These are phyloP conservation scores for Anoplophora glabripennis DNA, from an alignment of 1,140 invertebrate genomes.

Conservation along the genomic window DNA sequence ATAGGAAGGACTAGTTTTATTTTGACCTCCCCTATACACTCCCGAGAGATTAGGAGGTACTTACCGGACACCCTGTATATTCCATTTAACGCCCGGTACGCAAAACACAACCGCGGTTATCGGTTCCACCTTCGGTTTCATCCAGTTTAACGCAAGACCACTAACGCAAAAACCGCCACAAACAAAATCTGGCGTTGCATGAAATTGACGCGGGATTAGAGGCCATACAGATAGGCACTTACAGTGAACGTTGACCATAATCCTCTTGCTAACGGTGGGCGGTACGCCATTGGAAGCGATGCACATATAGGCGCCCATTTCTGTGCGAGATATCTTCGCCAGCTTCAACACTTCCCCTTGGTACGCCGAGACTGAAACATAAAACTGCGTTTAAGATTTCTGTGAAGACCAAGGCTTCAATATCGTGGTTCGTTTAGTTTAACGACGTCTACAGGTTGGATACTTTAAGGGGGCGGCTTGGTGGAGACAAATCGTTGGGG, in stretches of 20 bases:
- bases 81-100: too few relatives aligned
- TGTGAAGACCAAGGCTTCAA: neutral
- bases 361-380: conserved; percentile 61
- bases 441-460: conserved; percentile 1
- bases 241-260: conserved; percentile 73
- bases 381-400: conserved; percentile 25
- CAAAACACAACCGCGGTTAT: too few relatives aligned
- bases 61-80: too few relatives aligned
- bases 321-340: conserved; percentile 75
- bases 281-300: conserved; percentile 66
- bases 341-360: conserved; percentile 76
- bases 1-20: too few relatives aligned
- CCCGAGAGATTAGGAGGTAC: too few relatives aligned
- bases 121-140: too few relatives aligned
- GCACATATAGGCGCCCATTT: conserved; percentile 75
- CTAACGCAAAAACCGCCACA: neutral
- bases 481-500: neutral
- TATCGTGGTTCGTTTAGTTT: neutral
- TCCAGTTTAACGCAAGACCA: neutral
- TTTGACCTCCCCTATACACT: too few relatives aligned
- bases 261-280: conserved; percentile 67
- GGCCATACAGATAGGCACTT: conserved; percentile 55
- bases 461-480: conserved; percentile 1
- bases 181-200: neutral
- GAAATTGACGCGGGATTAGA: neutral